A percentile compares a stretch with the other conserved stretches of the same genome.
These are phyloP conservation scores for Erebia epiphron DNA, from an alignment of 2,888 invertebrate genomes.

Conservation along the genomic window DNA sequence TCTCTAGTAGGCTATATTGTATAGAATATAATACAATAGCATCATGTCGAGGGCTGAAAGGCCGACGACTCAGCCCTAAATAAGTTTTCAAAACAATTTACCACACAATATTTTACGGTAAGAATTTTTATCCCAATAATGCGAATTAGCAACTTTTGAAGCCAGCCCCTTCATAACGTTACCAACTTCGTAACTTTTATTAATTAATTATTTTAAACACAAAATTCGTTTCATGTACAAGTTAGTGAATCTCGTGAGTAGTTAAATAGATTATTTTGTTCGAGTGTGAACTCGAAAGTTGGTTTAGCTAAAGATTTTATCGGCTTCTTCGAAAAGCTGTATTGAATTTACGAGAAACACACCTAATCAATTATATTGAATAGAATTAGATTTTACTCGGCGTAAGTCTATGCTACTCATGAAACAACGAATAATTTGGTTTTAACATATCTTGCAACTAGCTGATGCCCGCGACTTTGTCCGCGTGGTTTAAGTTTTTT, in stretches of 20 bases:
- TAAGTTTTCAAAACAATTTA: conserved; percentile 27
- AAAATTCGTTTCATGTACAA: conserved; percentile 30
- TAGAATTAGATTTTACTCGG: not conserved
- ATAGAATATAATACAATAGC: too few relatives aligned
- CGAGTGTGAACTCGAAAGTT: not conserved
- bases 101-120: conserved; percentile 20
- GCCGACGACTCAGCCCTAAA: not conserved
- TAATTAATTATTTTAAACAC: conserved; percentile 42
- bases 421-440: too few relatives aligned
- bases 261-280: conserved; percentile 7
- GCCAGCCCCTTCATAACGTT: conserved; percentile 38
- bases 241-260: conserved; percentile 3
- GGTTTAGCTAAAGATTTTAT: not conserved
- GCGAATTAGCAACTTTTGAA: conserved; percentile 29
- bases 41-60: not conserved
- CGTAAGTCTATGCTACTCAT: too few relatives aligned
- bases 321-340: not conserved
- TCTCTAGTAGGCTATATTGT: too few relatives aligned
- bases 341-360: not conserved
- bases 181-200: conserved; percentile 41
- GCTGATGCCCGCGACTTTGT: too few relatives aligned
- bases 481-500: too few relatives aligned
- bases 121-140: conserved; percentile 36
- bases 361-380: not conserved
- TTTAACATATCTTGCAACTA: too few relatives aligned